phyloP scores from a whole-genome alignment of 2,888 invertebrate genomes.

The Patella pellucida region DNA sequence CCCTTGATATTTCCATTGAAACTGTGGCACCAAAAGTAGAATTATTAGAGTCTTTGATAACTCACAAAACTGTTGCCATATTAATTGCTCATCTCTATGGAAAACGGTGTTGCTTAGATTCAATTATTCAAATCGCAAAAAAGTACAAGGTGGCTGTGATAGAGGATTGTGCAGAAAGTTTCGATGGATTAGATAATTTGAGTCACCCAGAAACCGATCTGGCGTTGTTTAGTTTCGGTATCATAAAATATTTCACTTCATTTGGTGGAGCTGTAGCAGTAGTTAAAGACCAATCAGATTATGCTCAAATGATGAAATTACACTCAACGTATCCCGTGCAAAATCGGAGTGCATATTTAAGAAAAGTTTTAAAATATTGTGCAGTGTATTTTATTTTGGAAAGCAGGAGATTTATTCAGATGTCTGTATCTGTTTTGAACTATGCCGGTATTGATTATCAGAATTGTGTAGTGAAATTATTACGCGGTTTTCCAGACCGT shows the following conservation, averaged over 20 bases:
- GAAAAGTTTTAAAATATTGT: constrained; percentile 66
- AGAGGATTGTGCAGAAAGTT: constrained; percentile 71
- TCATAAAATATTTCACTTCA: constrained; percentile 69
- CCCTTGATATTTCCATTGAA: constrained; percentile 67
- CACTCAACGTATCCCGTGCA: constrained; percentile 58
- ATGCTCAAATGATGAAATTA: constrained; percentile 53
- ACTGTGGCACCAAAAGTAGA: constrained; percentile 65
- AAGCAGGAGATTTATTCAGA: constrained; percentile 54
- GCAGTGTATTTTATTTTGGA: constrained; percentile 58
- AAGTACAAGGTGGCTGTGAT: constrained; percentile 59
- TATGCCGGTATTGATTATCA: constrained; percentile 53
- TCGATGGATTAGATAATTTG: constrained; percentile 64
- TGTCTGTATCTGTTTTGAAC: constrained; percentile 46
- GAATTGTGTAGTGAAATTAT: constrained; percentile 54
- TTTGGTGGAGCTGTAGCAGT: constrained; percentile 70
- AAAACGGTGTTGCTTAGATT: constrained; percentile 61
- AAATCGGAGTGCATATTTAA: constrained; percentile 55
- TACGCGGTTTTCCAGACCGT: constrained; percentile 67
- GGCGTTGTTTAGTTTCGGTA: constrained; percentile 70
- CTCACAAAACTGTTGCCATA: constrained; percentile 65
- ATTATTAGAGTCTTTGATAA: constrained; percentile 60
- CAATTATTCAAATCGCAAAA: constrained; percentile 59
- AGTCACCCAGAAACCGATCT: constrained; percentile 68
- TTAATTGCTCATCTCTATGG: constrained; percentile 70
- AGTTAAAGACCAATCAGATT: constrained; percentile 55